Evolutionary conservation across 2,113 vertebrate species (phyloP).

Genomic region (Pampusana beccarii): DNA sequence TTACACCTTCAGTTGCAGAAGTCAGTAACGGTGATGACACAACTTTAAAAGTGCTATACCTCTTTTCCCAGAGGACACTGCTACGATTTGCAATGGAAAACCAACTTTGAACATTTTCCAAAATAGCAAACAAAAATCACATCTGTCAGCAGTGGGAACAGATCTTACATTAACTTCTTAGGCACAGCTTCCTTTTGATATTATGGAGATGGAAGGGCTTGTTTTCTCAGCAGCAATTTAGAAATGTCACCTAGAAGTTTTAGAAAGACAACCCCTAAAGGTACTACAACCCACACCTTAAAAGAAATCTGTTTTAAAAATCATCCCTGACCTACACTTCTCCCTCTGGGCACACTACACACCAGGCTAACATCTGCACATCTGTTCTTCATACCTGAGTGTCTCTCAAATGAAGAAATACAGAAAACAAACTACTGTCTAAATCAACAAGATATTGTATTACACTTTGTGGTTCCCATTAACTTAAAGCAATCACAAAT

Average conservation of each 20-base stretch:
- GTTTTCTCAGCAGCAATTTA: slow-evolving; percentile 70
- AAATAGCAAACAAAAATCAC: slow-evolving; percentile 70
- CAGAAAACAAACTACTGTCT: slow-evolving; percentile 38
- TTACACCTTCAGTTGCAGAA: slow-evolving; percentile 24
- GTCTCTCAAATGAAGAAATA: slow-evolving; percentile 36
- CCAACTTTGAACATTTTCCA: slow-evolving; percentile 70
- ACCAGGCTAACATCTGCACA: slow-evolving; percentile 35
- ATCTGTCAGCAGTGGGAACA: slow-evolving; percentile 69
- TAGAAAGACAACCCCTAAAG: slow-evolving; percentile 39
- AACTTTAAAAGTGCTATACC: slow-evolving; percentile 33
- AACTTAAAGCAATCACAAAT: neutral
- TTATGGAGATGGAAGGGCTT: slow-evolving; percentile 52
- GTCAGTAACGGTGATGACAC: slow-evolving; percentile 4
- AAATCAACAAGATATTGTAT: slow-evolving; percentile 23
- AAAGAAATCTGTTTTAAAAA: slow-evolving; percentile 39
- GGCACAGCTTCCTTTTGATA: slow-evolving; percentile 66
- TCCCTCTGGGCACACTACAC: slow-evolving; percentile 24
- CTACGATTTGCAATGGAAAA: slow-evolving; percentile 57
- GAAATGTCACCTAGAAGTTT: slow-evolving; percentile 50
- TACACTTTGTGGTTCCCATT: neutral
- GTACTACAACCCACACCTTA: neutral
- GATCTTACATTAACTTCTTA: slow-evolving; percentile 71
- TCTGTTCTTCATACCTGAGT: slow-evolving; percentile 50
- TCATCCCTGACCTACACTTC: slow-evolving; percentile 3
- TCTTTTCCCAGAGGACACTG: slow-evolving; percentile 42